These are phyloP conservation scores for Stictonetta naevosa DNA, from an alignment of 2,113 vertebrate species.

Conservation along the genomic window DNA sequence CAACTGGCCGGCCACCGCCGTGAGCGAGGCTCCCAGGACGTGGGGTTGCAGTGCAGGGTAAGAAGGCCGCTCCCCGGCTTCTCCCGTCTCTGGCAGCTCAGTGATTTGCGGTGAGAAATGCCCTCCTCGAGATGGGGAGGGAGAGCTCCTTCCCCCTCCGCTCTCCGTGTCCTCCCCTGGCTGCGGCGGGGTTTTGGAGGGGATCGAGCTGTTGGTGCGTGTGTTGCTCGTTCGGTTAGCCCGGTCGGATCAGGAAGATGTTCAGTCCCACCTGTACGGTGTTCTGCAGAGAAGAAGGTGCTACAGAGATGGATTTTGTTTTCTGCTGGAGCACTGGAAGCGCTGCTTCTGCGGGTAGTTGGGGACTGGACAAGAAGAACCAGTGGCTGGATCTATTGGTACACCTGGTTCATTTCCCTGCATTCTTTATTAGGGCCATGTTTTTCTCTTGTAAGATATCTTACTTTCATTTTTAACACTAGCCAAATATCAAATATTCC, in stretches of 20 bases:
- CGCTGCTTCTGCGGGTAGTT: background rate
- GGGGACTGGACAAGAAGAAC: background rate
- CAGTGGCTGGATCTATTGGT: background rate
- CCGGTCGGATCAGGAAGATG: background rate
- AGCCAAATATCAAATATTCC: constrained; percentile 40
- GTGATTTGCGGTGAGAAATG: background rate
- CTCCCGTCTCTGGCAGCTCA: background rate
- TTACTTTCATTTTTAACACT: constrained; percentile 39
- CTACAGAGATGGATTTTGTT: background rate
- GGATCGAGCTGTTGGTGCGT: background rate
- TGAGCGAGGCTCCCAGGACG: background rate
- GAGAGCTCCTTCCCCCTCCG: background rate
- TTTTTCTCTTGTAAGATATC: background rate
- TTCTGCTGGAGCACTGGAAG: background rate
- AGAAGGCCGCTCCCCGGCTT: background rate
- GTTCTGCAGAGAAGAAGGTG: background rate
- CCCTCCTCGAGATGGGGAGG: background rate
- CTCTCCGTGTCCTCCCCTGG: background rate
- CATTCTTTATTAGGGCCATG: background rate
- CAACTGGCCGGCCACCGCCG: fast-evolving
- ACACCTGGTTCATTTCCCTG: background rate
- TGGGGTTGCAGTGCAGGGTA: background rate
- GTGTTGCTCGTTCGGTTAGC: too few species aligned
- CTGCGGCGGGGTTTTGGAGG: background rate
- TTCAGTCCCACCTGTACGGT: background rate